Evolutionary conservation across 1,140 invertebrate species (phyloP).

Genomic region (Drosophila eugracilis): DNA sequence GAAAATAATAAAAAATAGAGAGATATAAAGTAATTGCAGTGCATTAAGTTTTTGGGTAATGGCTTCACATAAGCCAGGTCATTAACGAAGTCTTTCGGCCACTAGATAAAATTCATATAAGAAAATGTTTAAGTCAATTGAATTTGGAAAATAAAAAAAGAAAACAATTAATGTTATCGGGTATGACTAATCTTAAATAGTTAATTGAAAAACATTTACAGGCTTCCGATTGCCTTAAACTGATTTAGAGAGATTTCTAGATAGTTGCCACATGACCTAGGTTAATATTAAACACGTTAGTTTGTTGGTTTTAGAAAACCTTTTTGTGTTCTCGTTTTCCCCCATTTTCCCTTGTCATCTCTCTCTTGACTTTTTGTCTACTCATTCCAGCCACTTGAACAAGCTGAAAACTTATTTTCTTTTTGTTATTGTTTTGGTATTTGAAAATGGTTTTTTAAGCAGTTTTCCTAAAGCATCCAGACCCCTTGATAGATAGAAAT

Average conservation of each 20-base stretch:
- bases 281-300: slow-evolving; percentile 35
- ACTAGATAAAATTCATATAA: slow-evolving; percentile 25
- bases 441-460: slow-evolving; percentile 4
- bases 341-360: slow-evolving; percentile 1
- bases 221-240: slow-evolving; percentile 1
- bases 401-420: slow-evolving; percentile 8
- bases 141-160: slow-evolving; percentile 16
- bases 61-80: slow-evolving; percentile 49
- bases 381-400: slow-evolving; percentile 53
- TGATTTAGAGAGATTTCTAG: not conserved
- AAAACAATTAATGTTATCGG: slow-evolving; percentile 15
- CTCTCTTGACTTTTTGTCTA: slow-evolving; percentile 35
- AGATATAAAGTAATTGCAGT: slow-evolving; percentile 56
- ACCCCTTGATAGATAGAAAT: too few species aligned
- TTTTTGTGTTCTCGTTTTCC: slow-evolving; percentile 14
- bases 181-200: not conserved
- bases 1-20: slow-evolving; percentile 24
- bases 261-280: slow-evolving; percentile 21
- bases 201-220: slow-evolving; percentile 18
- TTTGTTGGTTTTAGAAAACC: slow-evolving; percentile 1
- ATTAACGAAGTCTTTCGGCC: slow-evolving; percentile 19
- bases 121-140: slow-evolving; percentile 25
- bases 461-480: too few species aligned
- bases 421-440: slow-evolving; percentile 24
- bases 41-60: slow-evolving; percentile 54